These are phyloP conservation scores for Mastigias papua DNA, from an alignment of 30 jellyfish, hydroid and myxozoan genomes.

Conservation along the genomic window DNA sequence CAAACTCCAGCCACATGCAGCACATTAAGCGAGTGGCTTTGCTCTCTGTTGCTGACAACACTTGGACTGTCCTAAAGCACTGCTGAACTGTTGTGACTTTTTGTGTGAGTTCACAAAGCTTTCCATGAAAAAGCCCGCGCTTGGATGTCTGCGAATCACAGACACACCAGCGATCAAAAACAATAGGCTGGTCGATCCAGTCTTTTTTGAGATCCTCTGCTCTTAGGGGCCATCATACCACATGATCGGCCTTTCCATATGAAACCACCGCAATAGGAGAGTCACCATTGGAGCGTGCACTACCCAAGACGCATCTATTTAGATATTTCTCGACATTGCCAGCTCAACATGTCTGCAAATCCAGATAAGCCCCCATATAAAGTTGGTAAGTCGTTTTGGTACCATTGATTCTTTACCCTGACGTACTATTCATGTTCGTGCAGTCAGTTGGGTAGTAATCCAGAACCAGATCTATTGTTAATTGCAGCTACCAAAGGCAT, in stretches of 20 bases:
- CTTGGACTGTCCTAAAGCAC: too few species aligned
- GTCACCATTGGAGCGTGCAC: too few species aligned
- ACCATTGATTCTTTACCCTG: background rate
- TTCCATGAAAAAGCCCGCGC: too few species aligned
- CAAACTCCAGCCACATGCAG: too few species aligned
- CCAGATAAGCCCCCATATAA: conserved; percentile 87
- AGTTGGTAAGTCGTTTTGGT: conserved; percentile 77
- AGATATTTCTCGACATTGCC: too few species aligned
- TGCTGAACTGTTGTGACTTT: too few species aligned
- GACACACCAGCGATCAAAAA: background rate
- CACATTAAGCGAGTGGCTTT: too few species aligned
- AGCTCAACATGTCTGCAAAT: conserved; percentile 63
- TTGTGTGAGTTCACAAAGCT: too few species aligned
- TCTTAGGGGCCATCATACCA: background rate
- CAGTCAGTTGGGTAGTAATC: too few species aligned
- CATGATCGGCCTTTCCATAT: background rate
- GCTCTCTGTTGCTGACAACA: too few species aligned
- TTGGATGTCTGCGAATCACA: background rate
- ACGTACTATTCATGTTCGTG: background rate
- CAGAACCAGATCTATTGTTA: too few species aligned
- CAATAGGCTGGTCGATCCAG: background rate
- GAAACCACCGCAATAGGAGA: background rate
- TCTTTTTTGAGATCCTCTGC: background rate
- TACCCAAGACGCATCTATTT: background rate
- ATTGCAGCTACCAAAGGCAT: too few species aligned